Evolutionary conservation across 2,113 vertebrate species (phyloP).

Genomic region (Dicrurus megarhynchus): DNA sequence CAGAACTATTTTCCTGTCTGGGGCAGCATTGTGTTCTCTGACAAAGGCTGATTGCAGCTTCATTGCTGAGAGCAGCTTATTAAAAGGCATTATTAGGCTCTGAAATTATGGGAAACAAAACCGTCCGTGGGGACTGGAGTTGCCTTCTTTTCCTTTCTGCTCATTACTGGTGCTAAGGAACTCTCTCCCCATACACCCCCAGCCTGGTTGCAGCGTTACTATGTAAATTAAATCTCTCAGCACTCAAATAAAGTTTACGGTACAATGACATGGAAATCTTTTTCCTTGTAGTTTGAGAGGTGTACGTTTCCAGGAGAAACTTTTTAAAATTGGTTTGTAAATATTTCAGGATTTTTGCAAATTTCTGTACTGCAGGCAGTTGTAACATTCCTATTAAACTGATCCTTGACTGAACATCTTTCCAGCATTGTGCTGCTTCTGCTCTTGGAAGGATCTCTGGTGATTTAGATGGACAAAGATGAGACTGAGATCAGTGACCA

Average conservation of each 20-base stretch:
- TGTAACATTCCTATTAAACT: neutral
- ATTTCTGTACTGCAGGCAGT: neutral
- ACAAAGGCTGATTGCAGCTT: constrained; percentile 37
- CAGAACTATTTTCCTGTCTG: neutral
- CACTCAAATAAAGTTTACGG: neutral
- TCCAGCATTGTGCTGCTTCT: neutral
- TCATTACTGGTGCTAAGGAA: constrained; percentile 50
- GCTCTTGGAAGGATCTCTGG: neutral
- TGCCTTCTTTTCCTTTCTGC: constrained; percentile 5
- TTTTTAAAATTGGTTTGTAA: neutral
- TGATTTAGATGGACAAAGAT: neutral
- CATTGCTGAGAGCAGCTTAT: constrained; percentile 10
- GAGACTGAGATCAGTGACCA: neutral
- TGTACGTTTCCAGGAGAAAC: constrained; percentile 18
- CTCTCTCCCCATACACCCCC: neutral
- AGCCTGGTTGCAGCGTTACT: constrained; percentile 43
- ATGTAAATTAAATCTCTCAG: constrained; percentile 56
- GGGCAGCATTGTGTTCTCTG: neutral
- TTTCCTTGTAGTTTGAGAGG: neutral
- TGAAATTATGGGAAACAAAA: constrained; percentile 63
- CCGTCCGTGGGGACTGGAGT: constrained; percentile 2
- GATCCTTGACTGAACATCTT: neutral
- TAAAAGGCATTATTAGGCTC: constrained; percentile 26
- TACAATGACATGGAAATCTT: neutral
- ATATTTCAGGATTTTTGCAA: neutral